phyloP scores from a whole-genome alignment of 2,797 vertebrate species.

The Columba guinea region DNA sequence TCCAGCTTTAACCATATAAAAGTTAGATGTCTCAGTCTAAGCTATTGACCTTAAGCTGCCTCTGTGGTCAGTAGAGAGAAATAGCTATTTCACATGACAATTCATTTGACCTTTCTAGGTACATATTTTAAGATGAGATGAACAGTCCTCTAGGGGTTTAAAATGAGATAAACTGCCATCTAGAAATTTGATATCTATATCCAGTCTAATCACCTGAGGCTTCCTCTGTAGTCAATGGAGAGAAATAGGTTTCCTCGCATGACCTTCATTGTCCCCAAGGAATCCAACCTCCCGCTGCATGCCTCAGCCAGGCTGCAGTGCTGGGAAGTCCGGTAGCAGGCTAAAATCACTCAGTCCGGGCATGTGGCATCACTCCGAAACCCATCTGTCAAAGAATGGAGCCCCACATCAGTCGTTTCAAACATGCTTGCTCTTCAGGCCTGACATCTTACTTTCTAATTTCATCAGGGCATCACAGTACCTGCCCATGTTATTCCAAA shows the following conservation, averaged over 20 bases:
- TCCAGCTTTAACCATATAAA: conserved; percentile 13
- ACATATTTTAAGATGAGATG: conserved; percentile 37
- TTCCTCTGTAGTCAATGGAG: conserved; percentile 22
- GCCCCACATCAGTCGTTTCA: background rate
- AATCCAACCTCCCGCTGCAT: background rate
- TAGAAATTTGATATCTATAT: conserved; percentile 51
- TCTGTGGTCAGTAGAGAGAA: conserved; percentile 23
- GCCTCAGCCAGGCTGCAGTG: background rate
- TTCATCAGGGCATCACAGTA: background rate
- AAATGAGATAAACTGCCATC: conserved; percentile 49
- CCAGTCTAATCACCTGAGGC: conserved; percentile 43
- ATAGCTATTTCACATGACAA: conserved; percentile 13
- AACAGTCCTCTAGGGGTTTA: conserved; percentile 28
- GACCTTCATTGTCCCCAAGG: background rate
- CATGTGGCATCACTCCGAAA: background rate
- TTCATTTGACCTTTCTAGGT: conserved; percentile 57
- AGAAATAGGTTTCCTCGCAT: conserved; percentile 13
- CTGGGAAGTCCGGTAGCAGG: background rate
- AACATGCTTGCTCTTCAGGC: rapidly evolving
- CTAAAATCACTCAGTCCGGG: background rate
- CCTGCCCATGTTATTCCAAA: background rate
- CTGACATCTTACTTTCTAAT: background rate
- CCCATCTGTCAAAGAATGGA: background rate
- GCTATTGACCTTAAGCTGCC: conserved; percentile 15
- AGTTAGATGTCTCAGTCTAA: background rate